Base-by-base conservation (phyloP, 2,113 vertebrate species). In the Phainopepla nitens region DNA sequence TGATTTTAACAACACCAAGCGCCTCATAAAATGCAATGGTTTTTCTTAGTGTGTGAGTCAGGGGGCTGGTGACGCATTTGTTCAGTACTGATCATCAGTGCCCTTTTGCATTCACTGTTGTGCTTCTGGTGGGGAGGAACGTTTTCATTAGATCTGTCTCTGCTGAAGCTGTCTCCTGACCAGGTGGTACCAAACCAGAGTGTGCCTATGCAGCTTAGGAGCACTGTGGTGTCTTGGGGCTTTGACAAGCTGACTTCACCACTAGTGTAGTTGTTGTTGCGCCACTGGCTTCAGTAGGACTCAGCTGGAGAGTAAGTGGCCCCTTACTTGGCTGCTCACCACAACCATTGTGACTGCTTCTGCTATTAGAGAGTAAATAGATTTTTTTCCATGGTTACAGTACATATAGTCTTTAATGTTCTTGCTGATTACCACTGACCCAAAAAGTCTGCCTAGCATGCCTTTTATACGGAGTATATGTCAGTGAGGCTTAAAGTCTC, bases 401-500 rank as follows among this genome's bases (percentile, higher is more conserved):
- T 95, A 78, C 65, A 86, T 56, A 82, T 73, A 92, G 96, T 94
- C 84, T 96, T 97, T 94, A 91, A 96, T 94, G 87, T 97, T 96
- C 90, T 88, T 93, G 82, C 90, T 95, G 96, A 97, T 97, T 96
- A 96, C 89, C 95, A 80, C 61, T 97, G 97, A 97, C 96, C 96
- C 97, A 96, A 96, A 96, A 97, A 96, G 95, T 93, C 94, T 96
- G 87, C 93, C 92, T 96, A 79, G 93, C 89, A 36, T 95, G 96
- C 79, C 72, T 96, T 96, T 97, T 96, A 95, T 96, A 89, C 64
- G 76, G 94, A 91, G 93, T 95, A 53, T 84, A 82, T 96, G 96
- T 93, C 96, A 95, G 82, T 88, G 89, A 95, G 95, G 96, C 94
- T 97, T 97, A 96, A 96, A 97, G 95, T 96, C 95, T 96, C 90